Base-by-base conservation (phyloP, 2,113 vertebrate genomes). In the Acanthochromis polyacanthus region DNA sequence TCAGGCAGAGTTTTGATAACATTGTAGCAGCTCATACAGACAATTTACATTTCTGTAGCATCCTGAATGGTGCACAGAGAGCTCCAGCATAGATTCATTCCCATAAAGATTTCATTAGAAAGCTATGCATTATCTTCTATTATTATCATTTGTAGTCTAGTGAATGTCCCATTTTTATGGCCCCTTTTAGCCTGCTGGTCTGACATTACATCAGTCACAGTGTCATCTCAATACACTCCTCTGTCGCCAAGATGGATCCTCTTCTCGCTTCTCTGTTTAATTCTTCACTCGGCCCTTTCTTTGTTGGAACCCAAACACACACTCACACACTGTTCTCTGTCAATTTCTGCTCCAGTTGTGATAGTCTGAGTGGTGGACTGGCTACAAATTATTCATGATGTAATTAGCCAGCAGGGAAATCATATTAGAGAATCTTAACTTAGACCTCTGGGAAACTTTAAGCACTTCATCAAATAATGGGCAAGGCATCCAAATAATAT, bases 351-450 rank as follows among this genome's bases (percentile, higher is more conserved):
- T 78, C 68, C 50, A 78, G 66, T 86, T 81, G 79, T 82, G 70
- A 81, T 73, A 77, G 69, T 77, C 71, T 55, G 60, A 68, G 69
- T 84, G 38, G 71, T 64, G 82, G 57, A 87, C 65, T 15, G 48
- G 64, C 60, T 74, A 63, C 82, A 88, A 90, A 93, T 92, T 90
- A 92, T 90, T 92, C 69, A 92, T 81, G 84, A 88, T 90, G 84
- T 85, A 93, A 93, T 93, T 89, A 86, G 81, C 83, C 78, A 78
- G 70, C 8, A 53, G 80, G 83, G 80, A 88, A 90, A 85, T 85
- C 60, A 69, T 77, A 89, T 82, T 89, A 85, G 73, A 85, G 67
- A 65, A 85, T 90, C 91, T 91, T 84, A 90, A 88, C 78, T 85
- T 61, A 56, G 77, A 89, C 88, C 85, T 80, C 51, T 5, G 78